phyloP scores from a whole-genome alignment of 2,797 vertebrate species.

The Lepilemur ruficaudatus region DNA sequence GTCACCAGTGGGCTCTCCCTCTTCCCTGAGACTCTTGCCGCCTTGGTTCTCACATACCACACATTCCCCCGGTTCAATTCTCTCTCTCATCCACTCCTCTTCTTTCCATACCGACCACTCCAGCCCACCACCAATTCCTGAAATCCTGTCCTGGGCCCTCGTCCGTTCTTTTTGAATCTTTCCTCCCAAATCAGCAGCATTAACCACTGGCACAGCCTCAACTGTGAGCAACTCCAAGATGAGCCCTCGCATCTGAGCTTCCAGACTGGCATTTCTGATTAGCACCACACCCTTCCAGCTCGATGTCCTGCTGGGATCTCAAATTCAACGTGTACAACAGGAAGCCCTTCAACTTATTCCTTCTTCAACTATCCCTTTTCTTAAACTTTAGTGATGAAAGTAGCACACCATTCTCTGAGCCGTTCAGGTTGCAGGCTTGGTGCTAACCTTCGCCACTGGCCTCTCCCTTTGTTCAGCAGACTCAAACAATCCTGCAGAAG shows the following conservation, averaged over 20 bases:
- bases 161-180: background rate
- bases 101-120: background rate
- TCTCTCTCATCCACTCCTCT: background rate
- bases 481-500: background rate
- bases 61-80: background rate
- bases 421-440: background rate
- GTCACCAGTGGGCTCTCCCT: background rate
- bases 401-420: background rate
- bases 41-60: background rate
- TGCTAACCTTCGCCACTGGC: background rate
- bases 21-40: background rate
- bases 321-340: background rate
- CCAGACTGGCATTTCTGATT: background rate
- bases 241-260: background rate
- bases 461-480: background rate
- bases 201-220: background rate
- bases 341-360: background rate
- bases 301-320: background rate
- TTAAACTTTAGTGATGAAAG: background rate
- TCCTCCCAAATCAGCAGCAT: background rate
- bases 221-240: background rate
- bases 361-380: background rate
- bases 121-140: background rate
- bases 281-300: background rate
- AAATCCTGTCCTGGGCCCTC: background rate